Base-by-base conservation (phyloP, 2,888 invertebrate genomes). In the Galerucella pusilla region DNA sequence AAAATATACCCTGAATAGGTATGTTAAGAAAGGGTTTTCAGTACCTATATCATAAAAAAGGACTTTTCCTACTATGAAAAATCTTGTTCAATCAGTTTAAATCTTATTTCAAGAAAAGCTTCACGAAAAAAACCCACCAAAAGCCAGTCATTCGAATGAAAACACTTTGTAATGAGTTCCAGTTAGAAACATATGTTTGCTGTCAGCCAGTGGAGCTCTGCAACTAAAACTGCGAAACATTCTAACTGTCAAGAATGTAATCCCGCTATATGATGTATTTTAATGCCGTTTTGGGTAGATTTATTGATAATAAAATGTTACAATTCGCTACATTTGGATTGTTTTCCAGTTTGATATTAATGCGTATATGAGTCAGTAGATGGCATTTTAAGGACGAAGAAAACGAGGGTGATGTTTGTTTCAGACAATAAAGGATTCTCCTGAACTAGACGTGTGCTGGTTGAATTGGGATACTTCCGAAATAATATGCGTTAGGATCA, bases 341-440 rank as follows among this genome's bases (percentile, higher is more conserved):
- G 16, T 20, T 57, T 57, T 16, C 10, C 6, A 1, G 16, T 10
- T 57, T 20, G 1, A 57, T 57, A 16, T 57, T 42, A 42, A 63
- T 63, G 42, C 42, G n/a, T 42, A 63, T 63, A 42, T 14, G 42
- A 63, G 63, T 35, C 11, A 3, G 63, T 2, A 42, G 63, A 35
- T 63, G 42, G n/a, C 42, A 35, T 42, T n/a, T 63, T 7, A 10
- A 6, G 63, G n/a, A 63, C n/a, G 14, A 4, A 14, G 14, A 63
- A 14, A 63, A 63, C 42, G 14, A 63, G 63, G 63, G 63, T 63
- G 42, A 14, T 10, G 57, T 63, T 63, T 63, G 63, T 63, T 63
- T 11, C 11, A 42, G 63, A 63, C 63, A 42, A 10, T 14, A 63
- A 42, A n/a, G 63, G 63, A 63, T 9, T n/a, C 42, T 63, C 2